Evolutionary conservation across 2,797 vertebrate species (phyloP).

Genomic region (Ciconia nigra): DNA sequence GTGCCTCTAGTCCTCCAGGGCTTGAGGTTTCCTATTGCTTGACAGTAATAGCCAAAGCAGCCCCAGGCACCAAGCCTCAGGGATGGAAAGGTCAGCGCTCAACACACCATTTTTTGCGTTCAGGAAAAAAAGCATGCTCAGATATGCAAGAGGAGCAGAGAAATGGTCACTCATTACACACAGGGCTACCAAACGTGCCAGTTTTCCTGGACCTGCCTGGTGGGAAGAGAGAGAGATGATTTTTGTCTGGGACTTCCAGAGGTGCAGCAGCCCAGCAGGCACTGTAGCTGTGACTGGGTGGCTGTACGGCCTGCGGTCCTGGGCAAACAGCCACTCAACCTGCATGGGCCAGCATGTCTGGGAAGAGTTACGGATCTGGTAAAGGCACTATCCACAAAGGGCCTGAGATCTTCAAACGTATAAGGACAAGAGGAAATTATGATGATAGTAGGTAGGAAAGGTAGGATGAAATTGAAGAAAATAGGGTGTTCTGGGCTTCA

Average conservation of each 20-base stretch:
- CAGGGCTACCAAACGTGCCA: not conserved
- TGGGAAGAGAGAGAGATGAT: not conserved
- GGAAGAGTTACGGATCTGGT: not conserved
- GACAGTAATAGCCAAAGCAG: not conserved
- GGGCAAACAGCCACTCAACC: not conserved
- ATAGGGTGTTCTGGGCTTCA: not conserved
- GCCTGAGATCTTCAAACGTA: not conserved
- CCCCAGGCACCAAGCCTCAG: not conserved
- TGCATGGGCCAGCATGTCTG: not conserved
- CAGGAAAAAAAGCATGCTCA: not conserved
- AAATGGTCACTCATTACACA: not conserved
- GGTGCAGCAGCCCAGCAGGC: not conserved
- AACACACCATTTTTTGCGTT: not conserved
- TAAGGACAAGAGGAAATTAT: not conserved
- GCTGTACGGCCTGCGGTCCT: not conserved
- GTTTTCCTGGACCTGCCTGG: not conserved
- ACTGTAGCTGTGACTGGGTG: not conserved
- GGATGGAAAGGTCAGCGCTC: not conserved
- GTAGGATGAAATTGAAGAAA: not conserved
- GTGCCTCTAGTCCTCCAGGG: not conserved
- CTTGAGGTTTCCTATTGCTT: not conserved
- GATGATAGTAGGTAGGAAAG: not conserved
- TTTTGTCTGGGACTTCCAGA: not conserved
- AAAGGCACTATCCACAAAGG: not conserved
- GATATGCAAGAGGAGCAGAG: not conserved